Percentiles rank a stretch among this genome's conserved stretches.
Conservation (phyloP, 2,113 vertebrate genomes). For the Pristiophorus japonicus region DNA sequence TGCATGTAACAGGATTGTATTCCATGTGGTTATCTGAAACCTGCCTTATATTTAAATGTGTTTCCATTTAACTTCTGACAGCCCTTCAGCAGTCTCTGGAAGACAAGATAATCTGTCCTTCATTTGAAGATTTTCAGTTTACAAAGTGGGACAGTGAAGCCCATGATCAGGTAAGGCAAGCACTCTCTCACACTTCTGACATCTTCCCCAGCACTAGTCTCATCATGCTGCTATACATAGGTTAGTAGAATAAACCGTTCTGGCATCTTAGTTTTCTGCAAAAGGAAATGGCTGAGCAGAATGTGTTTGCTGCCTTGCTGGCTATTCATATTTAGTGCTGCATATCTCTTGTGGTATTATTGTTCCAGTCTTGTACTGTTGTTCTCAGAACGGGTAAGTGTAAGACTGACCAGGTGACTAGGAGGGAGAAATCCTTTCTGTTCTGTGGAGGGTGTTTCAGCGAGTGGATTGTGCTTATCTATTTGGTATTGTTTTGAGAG, state of each 20-base stretch:
- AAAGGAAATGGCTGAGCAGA: neutral
- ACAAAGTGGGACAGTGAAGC: slow-evolving; percentile 66
- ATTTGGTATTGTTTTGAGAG: too few relatives aligned
- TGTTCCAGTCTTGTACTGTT: neutral
- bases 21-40: neutral
- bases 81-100: slow-evolving; percentile 61
- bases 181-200: neutral
- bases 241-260: neutral
- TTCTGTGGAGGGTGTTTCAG: neutral
- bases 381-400: neutral
- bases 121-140: slow-evolving; percentile 78
- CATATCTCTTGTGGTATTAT: neutral
- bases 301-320: neutral
- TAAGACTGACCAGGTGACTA: neutral
- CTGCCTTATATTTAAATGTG: neutral
- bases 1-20: neutral
- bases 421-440: neutral
- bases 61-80: neutral
- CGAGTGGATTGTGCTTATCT: neutral
- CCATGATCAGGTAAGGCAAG: slow-evolving; percentile 63
- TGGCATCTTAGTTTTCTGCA: neutral
- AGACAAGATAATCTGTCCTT: slow-evolving; percentile 73
- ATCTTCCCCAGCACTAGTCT: neutral
- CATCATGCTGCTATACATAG: neutral
- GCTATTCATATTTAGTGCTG: neutral